phyloP scores from a whole-genome alignment of 2,797 vertebrate genomes.

The Mormyrus proboscirostris region DNA sequence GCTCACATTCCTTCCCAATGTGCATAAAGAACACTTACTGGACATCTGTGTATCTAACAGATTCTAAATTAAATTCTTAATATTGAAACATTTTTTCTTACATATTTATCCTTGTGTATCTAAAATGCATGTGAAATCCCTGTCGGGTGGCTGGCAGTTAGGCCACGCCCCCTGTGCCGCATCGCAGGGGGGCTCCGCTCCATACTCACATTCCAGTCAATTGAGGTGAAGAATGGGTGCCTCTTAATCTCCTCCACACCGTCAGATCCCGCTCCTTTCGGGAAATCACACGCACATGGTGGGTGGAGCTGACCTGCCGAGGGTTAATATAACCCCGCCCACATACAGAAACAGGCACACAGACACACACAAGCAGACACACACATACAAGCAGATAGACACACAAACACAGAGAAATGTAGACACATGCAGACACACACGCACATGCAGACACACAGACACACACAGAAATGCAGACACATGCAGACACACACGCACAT shows the following conservation, averaged over 20 bases:
- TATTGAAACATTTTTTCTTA: background rate
- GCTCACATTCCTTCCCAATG: background rate
- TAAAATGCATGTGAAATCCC: background rate
- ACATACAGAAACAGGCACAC: background rate
- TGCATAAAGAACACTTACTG: background rate
- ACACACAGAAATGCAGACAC: too few species aligned
- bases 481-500: too few species aligned
- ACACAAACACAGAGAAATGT: too few species aligned
- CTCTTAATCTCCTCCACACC: conserved; percentile 75
- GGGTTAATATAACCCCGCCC: background rate
- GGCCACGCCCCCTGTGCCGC: background rate
- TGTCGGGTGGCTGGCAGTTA: background rate
- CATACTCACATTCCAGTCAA: conserved; percentile 71
- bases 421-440: too few species aligned
- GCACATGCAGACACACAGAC: too few species aligned
- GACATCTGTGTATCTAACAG: background rate
- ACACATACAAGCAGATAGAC: background rate
- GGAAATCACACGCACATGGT: background rate
- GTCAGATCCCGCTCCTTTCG: conserved; percentile 68
- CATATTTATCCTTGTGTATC: background rate
- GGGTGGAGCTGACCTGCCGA: background rate
- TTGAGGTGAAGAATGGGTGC: conserved; percentile 67
- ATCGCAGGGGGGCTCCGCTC: background rate
- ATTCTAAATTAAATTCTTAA: background rate
- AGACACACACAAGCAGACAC: background rate